Percentiles rank a stretch among this genome's conserved stretches.
These are phyloP conservation scores for Coelopa pilipes DNA, from an alignment of 2,888 invertebrate genomes.

Conservation along the genomic window DNA sequence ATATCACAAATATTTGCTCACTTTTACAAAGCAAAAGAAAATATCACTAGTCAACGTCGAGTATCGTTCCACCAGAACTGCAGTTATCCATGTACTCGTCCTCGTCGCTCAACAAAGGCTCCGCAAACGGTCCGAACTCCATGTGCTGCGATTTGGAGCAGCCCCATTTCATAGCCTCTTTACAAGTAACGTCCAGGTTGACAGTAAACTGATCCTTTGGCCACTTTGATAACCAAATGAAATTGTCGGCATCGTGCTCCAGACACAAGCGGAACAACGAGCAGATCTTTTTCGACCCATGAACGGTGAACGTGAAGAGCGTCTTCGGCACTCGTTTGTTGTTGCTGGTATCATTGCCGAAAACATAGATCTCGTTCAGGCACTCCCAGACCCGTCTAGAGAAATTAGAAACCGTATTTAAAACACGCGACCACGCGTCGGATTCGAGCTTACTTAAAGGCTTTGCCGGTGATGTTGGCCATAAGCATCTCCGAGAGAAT, in stretches of 20 bases:
- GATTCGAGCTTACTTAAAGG: slow-evolving; percentile 50
- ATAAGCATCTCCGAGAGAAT: slow-evolving; percentile 53
- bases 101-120: slow-evolving; percentile 39
- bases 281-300: slow-evolving; percentile 48
- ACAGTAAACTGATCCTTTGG: slow-evolving; percentile 51
- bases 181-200: slow-evolving; percentile 50
- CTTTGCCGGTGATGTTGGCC: slow-evolving; percentile 46
- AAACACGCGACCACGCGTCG: neutral
- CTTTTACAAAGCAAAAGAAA: neutral
- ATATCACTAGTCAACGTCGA: slow-evolving; percentile 34
- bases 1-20: neutral
- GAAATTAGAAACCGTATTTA: neutral
- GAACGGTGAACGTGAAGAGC: slow-evolving; percentile 51
- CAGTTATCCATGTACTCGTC: slow-evolving; percentile 35
- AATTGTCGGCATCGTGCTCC: slow-evolving; percentile 42
- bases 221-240: slow-evolving; percentile 46
- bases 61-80: slow-evolving; percentile 34
- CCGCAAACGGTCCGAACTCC: slow-evolving; percentile 51
- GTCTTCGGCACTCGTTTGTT: slow-evolving; percentile 46
- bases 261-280: slow-evolving; percentile 49
- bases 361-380: slow-evolving; percentile 51
- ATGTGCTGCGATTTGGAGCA: slow-evolving; percentile 53
- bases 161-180: slow-evolving; percentile 55
- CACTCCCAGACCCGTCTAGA: slow-evolving; percentile 51
- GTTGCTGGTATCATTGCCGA: slow-evolving; percentile 51